Conservation (phyloP, 1,140 invertebrate genomes). For the Chelonus insularis region DNA sequence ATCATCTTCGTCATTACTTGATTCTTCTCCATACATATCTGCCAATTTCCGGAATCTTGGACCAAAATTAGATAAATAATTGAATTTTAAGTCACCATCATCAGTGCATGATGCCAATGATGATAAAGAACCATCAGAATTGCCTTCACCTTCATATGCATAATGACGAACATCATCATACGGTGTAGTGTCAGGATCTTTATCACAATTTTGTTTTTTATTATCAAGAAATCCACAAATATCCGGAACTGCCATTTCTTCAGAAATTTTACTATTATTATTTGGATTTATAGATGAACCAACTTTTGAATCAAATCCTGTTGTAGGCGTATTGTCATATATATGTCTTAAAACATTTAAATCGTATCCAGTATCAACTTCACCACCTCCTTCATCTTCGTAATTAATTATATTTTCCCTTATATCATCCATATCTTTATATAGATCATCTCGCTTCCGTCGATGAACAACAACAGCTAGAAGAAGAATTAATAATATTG, state of each 20-base stretch:
- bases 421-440: slow-evolving; percentile 94
- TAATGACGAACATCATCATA: slow-evolving; percentile 95
- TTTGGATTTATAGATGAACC: slow-evolving; percentile 46
- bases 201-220: slow-evolving; percentile 86
- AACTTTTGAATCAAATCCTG: slow-evolving; percentile 58
- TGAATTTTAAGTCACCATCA: slow-evolving; percentile 94
- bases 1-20: slow-evolving; percentile 77
- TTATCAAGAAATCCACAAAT: slow-evolving; percentile 89
- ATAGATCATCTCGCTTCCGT: slow-evolving; percentile 79
- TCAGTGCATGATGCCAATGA: slow-evolving; percentile 92
- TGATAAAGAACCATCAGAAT: slow-evolving; percentile 86
- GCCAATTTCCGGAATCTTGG: slow-evolving; percentile 95
- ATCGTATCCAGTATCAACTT: slow-evolving; percentile 93
- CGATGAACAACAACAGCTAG: slow-evolving; percentile 85
- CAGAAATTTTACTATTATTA: slow-evolving; percentile 53
- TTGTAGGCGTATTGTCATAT: slow-evolving; percentile 60
- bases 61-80: slow-evolving; percentile 95
- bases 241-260: slow-evolving; percentile 73
- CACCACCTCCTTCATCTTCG: slow-evolving; percentile 95
- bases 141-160: slow-evolving; percentile 94
- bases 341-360: slow-evolving; percentile 81
- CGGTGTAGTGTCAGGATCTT: slow-evolving; percentile 86
- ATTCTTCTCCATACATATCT: slow-evolving; percentile 94
- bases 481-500: slow-evolving; percentile 77
- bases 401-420: slow-evolving; percentile 97